Conservation (phyloP, 2,113 vertebrate genomes). For the Tyrannus savana region DNA sequence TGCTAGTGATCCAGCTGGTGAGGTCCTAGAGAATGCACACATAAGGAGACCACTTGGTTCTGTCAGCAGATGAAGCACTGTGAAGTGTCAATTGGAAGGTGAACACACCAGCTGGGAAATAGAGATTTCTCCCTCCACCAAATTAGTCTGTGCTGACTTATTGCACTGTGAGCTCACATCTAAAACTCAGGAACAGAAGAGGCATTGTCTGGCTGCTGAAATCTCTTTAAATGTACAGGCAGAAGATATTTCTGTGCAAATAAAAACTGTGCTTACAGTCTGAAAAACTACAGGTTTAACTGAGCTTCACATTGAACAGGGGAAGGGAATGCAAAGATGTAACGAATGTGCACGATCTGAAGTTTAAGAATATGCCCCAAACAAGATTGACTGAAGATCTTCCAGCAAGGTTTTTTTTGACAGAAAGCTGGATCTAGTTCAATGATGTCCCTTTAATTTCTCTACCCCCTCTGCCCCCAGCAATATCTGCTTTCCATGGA, state of each 20-base stretch:
- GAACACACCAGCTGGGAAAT: not conserved
- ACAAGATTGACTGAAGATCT: not conserved
- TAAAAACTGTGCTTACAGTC: not conserved
- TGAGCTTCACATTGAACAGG: not conserved
- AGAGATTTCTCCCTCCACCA: not conserved
- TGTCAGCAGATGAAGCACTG: not conserved
- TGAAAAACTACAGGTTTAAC: not conserved
- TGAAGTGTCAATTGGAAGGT: not conserved
- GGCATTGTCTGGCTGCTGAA: not conserved
- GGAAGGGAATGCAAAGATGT: not conserved
- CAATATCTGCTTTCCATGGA: not conserved
- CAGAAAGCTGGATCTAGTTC: not conserved
- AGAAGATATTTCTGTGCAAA: not conserved
- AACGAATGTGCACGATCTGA: not conserved
- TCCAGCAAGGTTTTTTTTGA: not conserved
- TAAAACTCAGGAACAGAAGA: not conserved
- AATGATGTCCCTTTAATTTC: not conserved
- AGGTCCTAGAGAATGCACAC: not conserved
- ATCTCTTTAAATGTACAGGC: not conserved
- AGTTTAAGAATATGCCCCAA: not conserved
- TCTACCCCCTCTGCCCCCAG: not conserved
- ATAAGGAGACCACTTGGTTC: not conserved
- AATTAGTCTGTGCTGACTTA: not conserved
- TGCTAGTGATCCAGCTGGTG: not conserved
- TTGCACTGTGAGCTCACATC: not conserved